A percentile compares a stretch with the other conserved stretches of the same genome.
These are phyloP conservation scores for Pelusios castaneus DNA, from an alignment of 2,113 vertebrate genomes.

Conservation along the genomic window DNA sequence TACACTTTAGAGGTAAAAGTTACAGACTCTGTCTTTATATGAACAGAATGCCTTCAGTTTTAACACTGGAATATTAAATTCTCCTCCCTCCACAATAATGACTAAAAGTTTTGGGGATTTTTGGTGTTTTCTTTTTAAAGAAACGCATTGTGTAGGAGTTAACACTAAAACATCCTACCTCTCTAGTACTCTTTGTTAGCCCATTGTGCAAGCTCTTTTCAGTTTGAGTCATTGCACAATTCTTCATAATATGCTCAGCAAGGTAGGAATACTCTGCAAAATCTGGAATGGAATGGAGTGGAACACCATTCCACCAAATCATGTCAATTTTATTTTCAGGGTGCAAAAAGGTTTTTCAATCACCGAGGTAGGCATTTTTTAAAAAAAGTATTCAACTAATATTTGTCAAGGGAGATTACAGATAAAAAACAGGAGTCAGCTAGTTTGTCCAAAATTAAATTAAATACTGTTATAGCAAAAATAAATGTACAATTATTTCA, in stretches of 20 bases:
- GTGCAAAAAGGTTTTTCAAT: background rate
- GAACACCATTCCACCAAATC: background rate
- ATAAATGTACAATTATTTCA: background rate
- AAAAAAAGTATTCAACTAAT: background rate
- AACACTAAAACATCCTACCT: background rate
- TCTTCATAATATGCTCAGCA: background rate
- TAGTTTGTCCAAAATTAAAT: background rate
- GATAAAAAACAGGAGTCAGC: background rate
- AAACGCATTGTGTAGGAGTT: background rate
- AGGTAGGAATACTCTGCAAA: background rate
- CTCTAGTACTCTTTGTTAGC: background rate
- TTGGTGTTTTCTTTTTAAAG: too few species aligned
- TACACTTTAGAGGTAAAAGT: background rate
- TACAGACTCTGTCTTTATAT: background rate
- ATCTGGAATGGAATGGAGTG: background rate
- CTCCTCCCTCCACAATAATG: too few species aligned
- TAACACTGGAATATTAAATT: background rate
- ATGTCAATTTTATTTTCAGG: background rate
- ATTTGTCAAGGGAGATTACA: background rate
- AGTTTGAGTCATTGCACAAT: background rate
- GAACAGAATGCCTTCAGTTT: background rate
- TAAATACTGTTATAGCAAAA: fast-evolving
- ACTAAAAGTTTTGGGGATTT: too few species aligned
- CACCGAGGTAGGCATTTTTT: background rate
- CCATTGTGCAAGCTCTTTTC: background rate